Conservation (phyloP, 2,113 vertebrate genomes). For the human region GRCh38 chr2:168182501-168183000, state of each 20-base stretch:
- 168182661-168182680: constrained; percentile 51
- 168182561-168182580: background rate
- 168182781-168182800: constrained; percentile 42
- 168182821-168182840: constrained; percentile 20
- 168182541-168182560: background rate
- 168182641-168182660: constrained; percentile 12
- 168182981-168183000: background rate
- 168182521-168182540: background rate
- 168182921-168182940: background rate
- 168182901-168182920: background rate
- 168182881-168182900: background rate
- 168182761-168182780: constrained; percentile 53
- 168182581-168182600: constrained; percentile 22
- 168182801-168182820: constrained; percentile 13
- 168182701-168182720: constrained; percentile 47
- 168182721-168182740: constrained; percentile 42
- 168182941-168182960: background rate
- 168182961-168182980: background rate
- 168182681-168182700: constrained; percentile 68
- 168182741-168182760: background rate
- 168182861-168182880: constrained; percentile 14
- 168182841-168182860: constrained; percentile 38
- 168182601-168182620: constrained; percentile 34
- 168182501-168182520: background rate
- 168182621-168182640: constrained; percentile 42